Evolutionary conservation across 64 coral and sea anemone species (phyloP).

Genomic region (Pocillopora verrucosa): DNA sequence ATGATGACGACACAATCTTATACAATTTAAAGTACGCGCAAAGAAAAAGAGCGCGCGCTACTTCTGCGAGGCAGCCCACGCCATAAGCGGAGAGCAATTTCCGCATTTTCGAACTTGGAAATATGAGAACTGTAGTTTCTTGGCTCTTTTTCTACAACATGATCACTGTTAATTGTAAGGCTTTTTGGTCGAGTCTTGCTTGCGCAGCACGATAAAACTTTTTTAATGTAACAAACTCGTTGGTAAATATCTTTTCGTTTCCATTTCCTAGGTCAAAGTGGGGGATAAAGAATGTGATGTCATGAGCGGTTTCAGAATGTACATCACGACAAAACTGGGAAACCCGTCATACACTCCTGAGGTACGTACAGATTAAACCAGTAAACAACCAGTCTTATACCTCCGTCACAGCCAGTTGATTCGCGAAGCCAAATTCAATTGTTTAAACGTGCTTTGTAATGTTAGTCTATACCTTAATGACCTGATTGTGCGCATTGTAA

Average conservation of each 20-base stretch:
- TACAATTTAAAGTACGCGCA: neutral
- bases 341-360: slow-evolving; percentile 97
- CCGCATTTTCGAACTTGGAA: neutral
- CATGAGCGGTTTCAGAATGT: slow-evolving; percentile 93
- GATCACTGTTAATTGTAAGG: too few relatives aligned
- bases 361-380: slow-evolving; percentile 14
- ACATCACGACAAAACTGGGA: slow-evolving; percentile 93
- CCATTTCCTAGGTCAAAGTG: slow-evolving; percentile 84
- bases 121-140: too few relatives aligned
- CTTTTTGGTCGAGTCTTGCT: too few relatives aligned
- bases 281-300: slow-evolving; percentile 98
- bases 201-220: neutral
- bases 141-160: too few relatives aligned
- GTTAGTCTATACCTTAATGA: too few relatives aligned
- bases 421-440: too few relatives aligned
- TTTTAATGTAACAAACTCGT: neutral
- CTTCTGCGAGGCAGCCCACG: neutral
- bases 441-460: too few relatives aligned
- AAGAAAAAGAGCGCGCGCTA: neutral
- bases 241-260: neutral
- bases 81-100: neutral
- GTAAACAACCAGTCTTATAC: too few relatives aligned
- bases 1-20: neutral
- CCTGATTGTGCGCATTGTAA: too few relatives aligned
- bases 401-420: too few relatives aligned